These are phyloP conservation scores for Pharmacophagus antenor DNA, from an alignment of 2,888 invertebrate genomes.

Conservation along the genomic window DNA sequence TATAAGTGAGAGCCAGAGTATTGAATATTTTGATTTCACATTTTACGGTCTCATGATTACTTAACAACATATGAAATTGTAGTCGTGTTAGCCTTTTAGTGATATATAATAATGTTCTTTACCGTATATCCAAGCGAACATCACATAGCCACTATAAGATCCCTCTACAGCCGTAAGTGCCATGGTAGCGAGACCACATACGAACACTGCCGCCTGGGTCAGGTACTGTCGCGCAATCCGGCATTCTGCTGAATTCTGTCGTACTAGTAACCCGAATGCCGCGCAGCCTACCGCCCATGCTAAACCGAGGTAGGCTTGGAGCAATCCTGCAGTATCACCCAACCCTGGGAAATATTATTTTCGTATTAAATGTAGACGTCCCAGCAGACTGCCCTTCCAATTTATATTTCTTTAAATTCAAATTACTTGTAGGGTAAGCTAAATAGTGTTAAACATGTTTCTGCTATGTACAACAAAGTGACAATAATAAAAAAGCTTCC, in stretches of 20 bases:
- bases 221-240: constrained; percentile 92
- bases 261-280: constrained; percentile 90
- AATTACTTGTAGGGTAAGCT: no score
- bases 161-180: constrained; percentile 89
- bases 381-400: neutral
- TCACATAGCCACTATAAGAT: constrained; percentile 87
- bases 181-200: constrained; percentile 88
- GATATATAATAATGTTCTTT: constrained; percentile 36
- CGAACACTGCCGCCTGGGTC: constrained; percentile 89
- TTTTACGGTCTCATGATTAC: no score
- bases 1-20: no score
- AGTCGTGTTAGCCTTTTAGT: no score
- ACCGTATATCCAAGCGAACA: constrained; percentile 92
- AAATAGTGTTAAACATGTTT: no score
- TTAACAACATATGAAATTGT: no score
- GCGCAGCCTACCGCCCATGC: constrained; percentile 92
- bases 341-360: constrained; percentile 55
- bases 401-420: no score
- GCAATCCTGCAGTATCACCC: constrained; percentile 82
- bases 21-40: no score
- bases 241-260: constrained; percentile 91
- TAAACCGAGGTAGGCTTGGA: constrained; percentile 89
- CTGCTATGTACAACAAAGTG: no score
- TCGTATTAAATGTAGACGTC: neutral
- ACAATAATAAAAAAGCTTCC: no score